Conservation (phyloP, 2,888 invertebrate species). For the Drosophila colorata region DNA sequence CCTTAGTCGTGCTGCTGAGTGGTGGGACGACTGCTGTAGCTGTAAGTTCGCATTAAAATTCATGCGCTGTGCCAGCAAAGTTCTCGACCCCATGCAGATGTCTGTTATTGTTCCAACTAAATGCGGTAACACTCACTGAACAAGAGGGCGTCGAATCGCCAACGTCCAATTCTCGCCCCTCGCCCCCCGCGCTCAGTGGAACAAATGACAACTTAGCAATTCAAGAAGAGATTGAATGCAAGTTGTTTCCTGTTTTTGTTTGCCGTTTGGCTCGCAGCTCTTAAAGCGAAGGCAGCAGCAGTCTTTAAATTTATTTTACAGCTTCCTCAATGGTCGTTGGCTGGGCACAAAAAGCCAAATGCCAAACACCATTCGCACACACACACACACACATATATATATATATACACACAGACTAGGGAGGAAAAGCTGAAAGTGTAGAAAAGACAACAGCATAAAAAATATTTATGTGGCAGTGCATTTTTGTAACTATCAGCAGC, state of each 20-base stretch:
- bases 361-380: slow-evolving; percentile 44
- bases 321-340: slow-evolving; percentile 63
- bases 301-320: slow-evolving; percentile 72
- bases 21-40: not conserved
- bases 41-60: slow-evolving; percentile 11
- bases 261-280: slow-evolving; percentile 14
- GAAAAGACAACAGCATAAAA: slow-evolving; percentile 67
- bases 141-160: not conserved
- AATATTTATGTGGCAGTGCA: slow-evolving; percentile 72
- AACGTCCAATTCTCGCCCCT: not conserved
- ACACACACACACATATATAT: slow-evolving; percentile 4
- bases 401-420: not conserved
- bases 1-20: not conserved
- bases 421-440: slow-evolving; percentile 45
- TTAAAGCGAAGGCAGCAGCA: slow-evolving; percentile 36
- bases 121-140: slow-evolving; percentile 24
- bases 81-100: slow-evolving; percentile 23
- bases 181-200: not conserved
- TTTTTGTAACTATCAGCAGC: slow-evolving; percentile 62
- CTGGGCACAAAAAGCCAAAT: slow-evolving; percentile 45
- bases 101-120: slow-evolving; percentile 30
- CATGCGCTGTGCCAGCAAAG: slow-evolving; percentile 9
- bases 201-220: slow-evolving; percentile 44
- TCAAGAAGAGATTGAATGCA: slow-evolving; percentile 45
- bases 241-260: slow-evolving; percentile 39